A percentile compares a stretch with the other conserved stretches of the same genome.
These are phyloP conservation scores for Mus pahari DNA, from an alignment of 2,113 vertebrate species.

Conservation along the genomic window DNA sequence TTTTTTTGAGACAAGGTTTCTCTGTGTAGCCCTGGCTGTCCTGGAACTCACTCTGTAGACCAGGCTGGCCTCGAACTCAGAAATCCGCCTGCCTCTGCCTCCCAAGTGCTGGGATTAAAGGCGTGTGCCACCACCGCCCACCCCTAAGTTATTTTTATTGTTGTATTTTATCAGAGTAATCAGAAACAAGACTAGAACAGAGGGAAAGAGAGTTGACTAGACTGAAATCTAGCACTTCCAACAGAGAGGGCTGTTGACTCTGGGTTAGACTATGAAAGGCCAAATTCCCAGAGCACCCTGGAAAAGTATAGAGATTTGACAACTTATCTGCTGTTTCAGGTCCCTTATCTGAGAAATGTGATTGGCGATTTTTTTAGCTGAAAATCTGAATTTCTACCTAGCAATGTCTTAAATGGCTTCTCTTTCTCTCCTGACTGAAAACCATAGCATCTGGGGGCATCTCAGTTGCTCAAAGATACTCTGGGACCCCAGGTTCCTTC, in stretches of 20 bases:
- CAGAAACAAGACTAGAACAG: not conserved
- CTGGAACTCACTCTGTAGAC: no score
- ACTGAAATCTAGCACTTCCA: not conserved
- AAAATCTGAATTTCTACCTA: not conserved
- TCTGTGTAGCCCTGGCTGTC: no score
- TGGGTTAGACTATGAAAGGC: not conserved
- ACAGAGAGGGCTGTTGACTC: not conserved
- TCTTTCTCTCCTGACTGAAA: slow-evolving; percentile 45
- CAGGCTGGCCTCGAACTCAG: no score
- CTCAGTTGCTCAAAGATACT: not conserved
- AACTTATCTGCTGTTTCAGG: slow-evolving; percentile 7
- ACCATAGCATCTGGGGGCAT: not conserved
- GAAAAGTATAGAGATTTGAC: not conserved
- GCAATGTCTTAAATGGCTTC: not conserved
- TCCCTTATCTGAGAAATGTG: slow-evolving; percentile 23
- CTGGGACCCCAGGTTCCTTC: not conserved
- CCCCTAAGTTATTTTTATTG: not conserved
- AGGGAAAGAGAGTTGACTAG: not conserved
- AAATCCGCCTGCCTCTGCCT: no score
- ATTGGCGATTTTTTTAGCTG: slow-evolving; percentile 8
- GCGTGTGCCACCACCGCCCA: no score
- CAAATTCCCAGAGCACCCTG: not conserved
- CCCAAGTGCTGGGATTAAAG: no score
- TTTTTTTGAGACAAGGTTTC: no score
- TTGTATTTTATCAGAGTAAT: not conserved